Base-by-base conservation (phyloP, 1,140 invertebrate genomes). In the Diachasmimorpha longicaudata region DNA sequence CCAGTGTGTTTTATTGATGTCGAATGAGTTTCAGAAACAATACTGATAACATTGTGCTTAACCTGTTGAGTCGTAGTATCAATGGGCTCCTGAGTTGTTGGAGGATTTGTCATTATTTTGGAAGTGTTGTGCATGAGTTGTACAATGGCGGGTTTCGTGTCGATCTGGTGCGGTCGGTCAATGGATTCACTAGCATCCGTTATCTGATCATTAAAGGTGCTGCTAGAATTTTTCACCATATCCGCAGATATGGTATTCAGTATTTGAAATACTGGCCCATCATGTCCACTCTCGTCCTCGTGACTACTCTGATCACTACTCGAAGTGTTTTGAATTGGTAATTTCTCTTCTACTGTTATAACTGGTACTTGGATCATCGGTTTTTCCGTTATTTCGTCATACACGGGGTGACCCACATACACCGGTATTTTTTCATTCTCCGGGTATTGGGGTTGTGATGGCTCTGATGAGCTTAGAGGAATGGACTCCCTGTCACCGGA, bases 401-500 rank as follows among this genome's bases (percentile, higher is more conserved):
- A 52, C 19, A 39, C 16, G 10, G 0, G 71, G 44, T 37, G 63
- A 48, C 67, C 67, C 36, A 68, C 70, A 10, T 58, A 36, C 58
- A 75, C 68, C 19, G 78, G 69, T 31, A 69, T 58, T 71, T 70
- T 48, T 13, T 48, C 72, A 5, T 14, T 25, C 3, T 10, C 58
- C 68, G 46, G 77, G 52, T 16, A 67, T 23, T n/a, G 36, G 0
- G 39, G 44, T 23, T 6, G 16, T 14, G 21, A 14, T 25, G 13
- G 1, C 23, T 72, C 9, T 36, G 16, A 21, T 11, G 25, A 55
- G 55, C 5, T 74, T 46, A 58, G 66, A n/a, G 66, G 11, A 39
- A 25, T 55, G n/a, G 74, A 42, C 21, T 77, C 78, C 19, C 70
- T 31, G 63, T 92, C 91, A 10, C 91, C 93, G 8, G 92, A 93